These are phyloP conservation scores for Cheilosia grossa DNA, from an alignment of 2,888 invertebrate genomes.

Conservation along the genomic window DNA sequence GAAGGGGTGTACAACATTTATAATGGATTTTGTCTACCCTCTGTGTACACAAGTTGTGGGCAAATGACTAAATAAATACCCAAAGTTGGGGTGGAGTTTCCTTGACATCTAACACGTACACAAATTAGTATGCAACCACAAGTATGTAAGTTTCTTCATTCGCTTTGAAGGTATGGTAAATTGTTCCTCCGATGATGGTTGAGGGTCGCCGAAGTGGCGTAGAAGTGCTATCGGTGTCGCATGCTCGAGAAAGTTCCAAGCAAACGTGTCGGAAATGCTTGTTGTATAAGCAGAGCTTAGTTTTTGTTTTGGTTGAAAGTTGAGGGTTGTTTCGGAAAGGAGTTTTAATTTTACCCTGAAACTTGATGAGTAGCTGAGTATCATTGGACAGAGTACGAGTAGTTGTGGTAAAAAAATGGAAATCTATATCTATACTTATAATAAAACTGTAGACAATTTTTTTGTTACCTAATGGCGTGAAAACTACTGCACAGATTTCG, in stretches of 20 bases:
- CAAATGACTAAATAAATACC: conserved; percentile 45
- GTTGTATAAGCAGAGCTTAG: conserved; percentile 20
- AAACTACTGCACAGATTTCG: no score
- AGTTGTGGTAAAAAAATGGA: no score
- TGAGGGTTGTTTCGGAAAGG: conserved; percentile 13
- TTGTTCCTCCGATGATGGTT: conserved; percentile 1
- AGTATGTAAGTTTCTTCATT: conserved; percentile 39
- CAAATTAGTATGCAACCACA: conserved; percentile 52
- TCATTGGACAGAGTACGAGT: not conserved
- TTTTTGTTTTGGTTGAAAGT: conserved; percentile 21
- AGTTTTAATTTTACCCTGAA: not conserved
- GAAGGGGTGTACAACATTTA: conserved; percentile 7
- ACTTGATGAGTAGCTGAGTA: not conserved
- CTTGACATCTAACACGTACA: conserved; percentile 53
- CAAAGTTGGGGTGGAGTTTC: conserved; percentile 33
- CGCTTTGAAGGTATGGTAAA: conserved; percentile 10
- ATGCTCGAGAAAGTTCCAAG: conserved; percentile 32
- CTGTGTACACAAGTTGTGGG: conserved; percentile 4
- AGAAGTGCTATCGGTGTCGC: conserved; percentile 19
- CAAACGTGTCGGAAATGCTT: conserved; percentile 46
- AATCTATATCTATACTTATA: no score
- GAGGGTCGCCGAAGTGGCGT: not conserved
- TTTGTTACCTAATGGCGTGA: no score
- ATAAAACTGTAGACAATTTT: no score
- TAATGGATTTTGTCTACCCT: conserved; percentile 12